phyloP scores from a whole-genome alignment of 1,140 invertebrate genomes.

The Calephelis virginiensis region DNA sequence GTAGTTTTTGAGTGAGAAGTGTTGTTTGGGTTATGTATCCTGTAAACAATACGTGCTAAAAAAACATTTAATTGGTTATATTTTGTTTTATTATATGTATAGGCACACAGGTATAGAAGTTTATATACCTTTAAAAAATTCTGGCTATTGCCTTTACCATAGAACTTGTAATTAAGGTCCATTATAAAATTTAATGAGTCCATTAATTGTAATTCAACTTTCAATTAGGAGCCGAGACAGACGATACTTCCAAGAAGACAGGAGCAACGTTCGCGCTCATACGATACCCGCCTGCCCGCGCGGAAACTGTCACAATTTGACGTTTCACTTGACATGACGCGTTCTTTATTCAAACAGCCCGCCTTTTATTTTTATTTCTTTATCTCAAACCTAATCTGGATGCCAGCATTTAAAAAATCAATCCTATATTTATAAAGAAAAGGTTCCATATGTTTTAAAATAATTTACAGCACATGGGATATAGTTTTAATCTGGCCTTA shows the following conservation, averaged over 20 bases:
- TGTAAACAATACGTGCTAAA: too few species aligned
- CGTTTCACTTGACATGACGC: conserved; percentile 71
- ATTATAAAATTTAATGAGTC: conserved; percentile 4
- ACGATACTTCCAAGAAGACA: conserved; percentile 63
- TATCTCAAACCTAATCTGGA: conserved; percentile 61
- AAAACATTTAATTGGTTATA: too few species aligned
- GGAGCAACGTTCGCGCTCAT: conserved; percentile 58
- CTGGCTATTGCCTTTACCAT: too few species aligned
- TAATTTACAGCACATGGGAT: conserved; percentile 42
- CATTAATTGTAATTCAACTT: conserved; percentile 52
- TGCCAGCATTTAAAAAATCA: conserved; percentile 42
- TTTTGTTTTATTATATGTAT: too few species aligned
- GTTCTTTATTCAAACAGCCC: conserved; percentile 69
- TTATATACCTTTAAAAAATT: too few species aligned
- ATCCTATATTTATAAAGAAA: conserved; percentile 47
- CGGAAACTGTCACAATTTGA: conserved; percentile 75
- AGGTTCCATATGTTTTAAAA: conserved; percentile 47
- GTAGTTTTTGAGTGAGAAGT: too few species aligned
- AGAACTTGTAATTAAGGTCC: too few species aligned
- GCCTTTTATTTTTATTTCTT: conserved; percentile 68
- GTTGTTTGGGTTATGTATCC: too few species aligned
- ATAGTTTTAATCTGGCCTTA: conserved; percentile 64
- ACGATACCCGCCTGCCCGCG: conserved; percentile 50
- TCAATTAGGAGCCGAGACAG: conserved; percentile 44
- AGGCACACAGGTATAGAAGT: too few species aligned